phyloP scores from a whole-genome alignment of 2,113 vertebrate species.

The Pavo muticus region DNA sequence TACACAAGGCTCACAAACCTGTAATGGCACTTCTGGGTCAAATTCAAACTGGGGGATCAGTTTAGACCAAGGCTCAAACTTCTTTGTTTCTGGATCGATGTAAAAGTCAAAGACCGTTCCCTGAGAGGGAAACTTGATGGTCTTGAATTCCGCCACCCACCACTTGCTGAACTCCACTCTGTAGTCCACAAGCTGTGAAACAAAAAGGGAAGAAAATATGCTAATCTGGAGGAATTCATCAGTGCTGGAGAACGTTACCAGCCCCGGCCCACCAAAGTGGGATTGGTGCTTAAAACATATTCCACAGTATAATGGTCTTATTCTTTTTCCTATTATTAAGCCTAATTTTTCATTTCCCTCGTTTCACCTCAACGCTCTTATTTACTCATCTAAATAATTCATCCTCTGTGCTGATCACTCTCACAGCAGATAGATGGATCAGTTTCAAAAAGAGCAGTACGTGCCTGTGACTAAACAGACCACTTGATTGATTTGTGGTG shows the following conservation, averaged over 20 bases:
- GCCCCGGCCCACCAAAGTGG: not conserved
- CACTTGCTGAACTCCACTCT: conserved; percentile 96
- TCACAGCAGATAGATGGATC: conserved; percentile 45
- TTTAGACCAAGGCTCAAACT: conserved; percentile 95
- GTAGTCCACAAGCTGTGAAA: conserved; percentile 88
- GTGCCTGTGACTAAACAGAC: conserved; percentile 52
- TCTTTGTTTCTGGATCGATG: conserved; percentile 91
- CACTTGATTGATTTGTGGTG: conserved; percentile 35
- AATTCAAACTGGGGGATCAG: conserved; percentile 91
- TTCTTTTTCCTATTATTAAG: conserved; percentile 13
- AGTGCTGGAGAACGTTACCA: not conserved
- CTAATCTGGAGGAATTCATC: not conserved
- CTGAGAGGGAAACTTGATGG: conserved; percentile 95
- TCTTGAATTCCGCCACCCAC: conserved; percentile 96
- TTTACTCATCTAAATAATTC: conserved; percentile 56
- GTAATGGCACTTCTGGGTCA: conserved; percentile 89
- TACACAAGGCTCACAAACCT: conserved; percentile 76
- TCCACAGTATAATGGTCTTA: not conserved
- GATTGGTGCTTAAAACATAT: not conserved
- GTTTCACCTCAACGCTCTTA: conserved; percentile 16
- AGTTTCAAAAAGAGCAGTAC: conserved; percentile 42
- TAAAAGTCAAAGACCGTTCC: conserved; percentile 96
- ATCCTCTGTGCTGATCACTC: conserved; percentile 43
- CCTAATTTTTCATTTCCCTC: conserved; percentile 20
- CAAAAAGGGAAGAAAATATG: not conserved